Base-by-base conservation (phyloP, 1,140 invertebrate species). In the Galleria mellonella region DNA sequence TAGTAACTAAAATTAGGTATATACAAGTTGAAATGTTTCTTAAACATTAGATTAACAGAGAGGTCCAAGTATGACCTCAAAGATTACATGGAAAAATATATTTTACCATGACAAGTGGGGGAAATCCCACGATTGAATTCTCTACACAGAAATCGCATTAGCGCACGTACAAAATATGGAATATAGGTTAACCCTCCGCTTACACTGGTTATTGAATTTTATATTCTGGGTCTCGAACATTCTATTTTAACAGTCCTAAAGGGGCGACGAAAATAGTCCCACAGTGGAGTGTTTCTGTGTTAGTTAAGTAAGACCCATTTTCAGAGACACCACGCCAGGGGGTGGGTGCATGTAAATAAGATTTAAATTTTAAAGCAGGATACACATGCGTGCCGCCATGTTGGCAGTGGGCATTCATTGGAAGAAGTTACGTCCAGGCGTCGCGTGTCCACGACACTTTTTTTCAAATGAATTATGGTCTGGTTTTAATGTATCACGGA, bases 321-420 rank as follows among this genome's bases (percentile, higher is more conserved):
- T 70, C 53, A 59, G 47, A 43, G 51, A 65, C 55, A 51, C 42
- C 43, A 49, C 50, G 46, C 51, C 23, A 50, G 59, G 56, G 17
- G 17, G 17, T 23, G 65, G 66, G 56, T 67, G 70, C 72, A 82
- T 79, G 64, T 70, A 73, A 77, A 79, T 70, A 82, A 56, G 65
- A 61, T 72, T 72, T 81, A 62, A 74, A 78, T 76, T 69, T 76
- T 74, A 67, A 69, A 82, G 59, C 49, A 67, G 59, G 28, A 30
- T 32, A 48, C 32, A 38, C 43, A 50, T 44, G 54, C 41, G 52
- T 32, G 31, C 17, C 13, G 14, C 31, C 15, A 17, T 31, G 10
- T 31, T 6, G 4, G 35, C 14, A 7, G 17, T 6, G 12, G 23
- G 27, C 13, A 12, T 13, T 23, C 43, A 32, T 46, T 28, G 11